Conservation (phyloP, 1,140 invertebrate species). For the Drosophila rhopaloa region DNA sequence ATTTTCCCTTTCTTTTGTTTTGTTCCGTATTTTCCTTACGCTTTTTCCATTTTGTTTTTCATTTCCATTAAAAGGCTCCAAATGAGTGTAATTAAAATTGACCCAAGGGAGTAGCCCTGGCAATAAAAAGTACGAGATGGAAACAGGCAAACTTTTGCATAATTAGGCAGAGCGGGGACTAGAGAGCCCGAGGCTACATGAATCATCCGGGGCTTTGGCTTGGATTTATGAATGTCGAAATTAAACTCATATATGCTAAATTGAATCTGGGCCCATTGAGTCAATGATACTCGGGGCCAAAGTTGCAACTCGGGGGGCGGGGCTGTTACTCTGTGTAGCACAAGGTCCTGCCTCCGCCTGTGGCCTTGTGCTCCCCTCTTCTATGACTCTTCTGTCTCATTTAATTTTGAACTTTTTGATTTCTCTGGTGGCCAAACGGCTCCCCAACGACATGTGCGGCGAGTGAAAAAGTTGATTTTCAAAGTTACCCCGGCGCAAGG, state of each 20-base stretch:
- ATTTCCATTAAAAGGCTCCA: conserved; percentile 64
- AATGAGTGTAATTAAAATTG: conserved; percentile 83
- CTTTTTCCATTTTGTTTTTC: conserved; percentile 34
- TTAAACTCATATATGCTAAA: conserved; percentile 67
- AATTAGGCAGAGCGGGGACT: conserved; percentile 41
- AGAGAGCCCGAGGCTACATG: conserved; percentile 29
- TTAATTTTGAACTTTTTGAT: conserved; percentile 77
- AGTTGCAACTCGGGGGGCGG: conserved; percentile 5
- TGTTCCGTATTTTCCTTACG: neutral
- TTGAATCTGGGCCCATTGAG: conserved; percentile 54
- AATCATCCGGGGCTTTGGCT: conserved; percentile 43
- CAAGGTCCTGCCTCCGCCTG: conserved; percentile 32
- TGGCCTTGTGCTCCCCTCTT: conserved; percentile 7
- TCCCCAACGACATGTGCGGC: conserved; percentile 49
- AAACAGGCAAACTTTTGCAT: conserved; percentile 60
- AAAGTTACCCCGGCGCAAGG: conserved; percentile 56
- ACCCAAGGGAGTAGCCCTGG: conserved; percentile 65
- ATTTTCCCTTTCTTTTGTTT: conserved; percentile 29
- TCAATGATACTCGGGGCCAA: conserved; percentile 49
- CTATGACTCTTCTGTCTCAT: conserved; percentile 41
- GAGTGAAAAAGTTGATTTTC: conserved; percentile 65
- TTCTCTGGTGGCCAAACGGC: conserved; percentile 62
- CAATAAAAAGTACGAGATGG: conserved; percentile 37
- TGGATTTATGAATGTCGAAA: conserved; percentile 56
- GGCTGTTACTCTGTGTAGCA: neutral